Conservation (phyloP, 2,888 invertebrate genomes). For the Saturnia pavonia region DNA sequence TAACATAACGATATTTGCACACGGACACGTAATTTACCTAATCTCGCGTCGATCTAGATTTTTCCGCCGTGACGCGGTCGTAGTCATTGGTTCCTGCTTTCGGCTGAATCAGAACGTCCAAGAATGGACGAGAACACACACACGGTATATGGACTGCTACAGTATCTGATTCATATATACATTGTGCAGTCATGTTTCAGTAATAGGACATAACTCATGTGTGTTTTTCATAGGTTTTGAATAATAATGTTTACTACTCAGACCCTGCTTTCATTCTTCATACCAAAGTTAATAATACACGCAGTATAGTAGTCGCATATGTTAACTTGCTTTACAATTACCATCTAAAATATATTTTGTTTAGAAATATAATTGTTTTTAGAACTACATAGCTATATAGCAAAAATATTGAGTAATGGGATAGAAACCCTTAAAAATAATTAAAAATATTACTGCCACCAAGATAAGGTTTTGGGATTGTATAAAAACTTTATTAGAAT, state of each 20-base stretch:
- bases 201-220: neutral
- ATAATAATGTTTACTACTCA: neutral
- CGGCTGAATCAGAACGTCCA: conserved; percentile 13
- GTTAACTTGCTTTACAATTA: neutral
- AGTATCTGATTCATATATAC: neutral
- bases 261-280: neutral
- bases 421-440: too few species aligned
- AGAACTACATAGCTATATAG: too few species aligned
- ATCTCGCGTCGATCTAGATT: conserved; percentile 24
- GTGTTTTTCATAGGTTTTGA: neutral
- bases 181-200: neutral
- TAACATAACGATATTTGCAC: neutral
- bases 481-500: too few species aligned
- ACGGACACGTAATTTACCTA: conserved; percentile 5
- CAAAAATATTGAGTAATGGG: too few species aligned
- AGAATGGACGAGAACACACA: conserved; percentile 16
- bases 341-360: too few species aligned
- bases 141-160: conserved; percentile 1
- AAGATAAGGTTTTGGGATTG: too few species aligned
- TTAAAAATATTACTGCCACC: too few species aligned
- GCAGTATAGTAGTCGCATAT: neutral
- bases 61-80: conserved; percentile 27
- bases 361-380: too few species aligned
- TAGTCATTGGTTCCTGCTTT: conserved; percentile 15
- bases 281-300: too few species aligned